Evolutionary conservation across 2,888 invertebrate species (phyloP), one percentile per base, ranked within the genome.

Genomic region (Nomada fucata): DNA sequence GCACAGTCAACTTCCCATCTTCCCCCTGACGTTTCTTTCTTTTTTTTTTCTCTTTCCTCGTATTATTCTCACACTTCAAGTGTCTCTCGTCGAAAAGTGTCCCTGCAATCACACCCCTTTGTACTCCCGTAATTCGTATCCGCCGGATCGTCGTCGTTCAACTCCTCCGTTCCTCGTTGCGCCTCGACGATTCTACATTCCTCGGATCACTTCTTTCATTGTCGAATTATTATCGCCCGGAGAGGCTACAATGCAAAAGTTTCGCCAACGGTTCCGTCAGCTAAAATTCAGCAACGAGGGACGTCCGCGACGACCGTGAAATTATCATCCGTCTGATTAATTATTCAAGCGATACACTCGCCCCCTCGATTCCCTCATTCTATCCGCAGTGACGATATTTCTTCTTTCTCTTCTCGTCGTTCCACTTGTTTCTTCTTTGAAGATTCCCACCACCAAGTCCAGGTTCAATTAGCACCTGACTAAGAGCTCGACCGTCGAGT

Each of bases 401-500:
- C 18, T 2, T n/a, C 11, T 29, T n/a, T 52, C 11, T 60, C 23
- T 53, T 69, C 26, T 70, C 72, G 68, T 76, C 52, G 50, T 59
- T 55, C 68, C 57, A 52, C 63, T 50, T 73, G 55, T 68, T 72
- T 78, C 68, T 70, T 52, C 60, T 9, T 69, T n/a, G 61, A 59
- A 55, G 72, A 42, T 71, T 84, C 89, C 90, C 90, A 90, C 90
- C 90, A 88, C 87, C 90, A 83, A 76, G 85, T 87, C 89, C 89
- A 87, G 88, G 59, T 79, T 71, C 64, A n/a, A 71, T 85, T 75
- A 87, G 75, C 89, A 64, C 71, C 87, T 68, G 79, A 89, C 70
- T 26, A n/a, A 82, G 76, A 86, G 83, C 86, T 84, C 88, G 85
- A 61, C 80, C 67, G 29, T 82, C 74, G 52, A 29, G 70, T 50